Conservation (phyloP, 2,113 vertebrate species). For the Campylorhamphus procurvoides region DNA sequence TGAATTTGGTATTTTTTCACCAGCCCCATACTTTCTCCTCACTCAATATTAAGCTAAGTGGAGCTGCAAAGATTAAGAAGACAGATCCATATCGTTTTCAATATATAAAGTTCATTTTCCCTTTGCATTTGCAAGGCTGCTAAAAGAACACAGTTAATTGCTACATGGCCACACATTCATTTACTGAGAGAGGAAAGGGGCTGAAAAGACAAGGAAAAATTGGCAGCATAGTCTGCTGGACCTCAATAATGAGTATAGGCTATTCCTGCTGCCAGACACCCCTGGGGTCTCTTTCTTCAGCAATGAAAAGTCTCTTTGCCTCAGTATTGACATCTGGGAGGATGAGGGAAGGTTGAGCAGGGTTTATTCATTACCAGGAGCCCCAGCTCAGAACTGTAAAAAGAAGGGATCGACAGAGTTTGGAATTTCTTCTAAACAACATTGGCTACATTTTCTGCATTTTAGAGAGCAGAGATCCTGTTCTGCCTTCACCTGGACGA, state of each 20-base stretch:
- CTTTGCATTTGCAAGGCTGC: conserved; percentile 21
- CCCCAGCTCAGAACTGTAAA: background rate
- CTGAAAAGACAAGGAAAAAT: conserved; percentile 24
- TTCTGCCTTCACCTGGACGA: background rate
- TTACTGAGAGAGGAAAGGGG: background rate
- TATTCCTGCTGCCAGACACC: background rate
- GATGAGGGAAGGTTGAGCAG: background rate
- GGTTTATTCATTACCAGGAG: background rate
- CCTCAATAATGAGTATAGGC: background rate
- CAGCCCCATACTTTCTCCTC: background rate
- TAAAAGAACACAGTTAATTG: conserved; percentile 49
- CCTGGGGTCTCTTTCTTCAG: conserved; percentile 2
- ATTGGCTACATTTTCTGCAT: background rate
- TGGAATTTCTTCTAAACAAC: background rate
- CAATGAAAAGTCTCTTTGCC: background rate
- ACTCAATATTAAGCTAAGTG: background rate
- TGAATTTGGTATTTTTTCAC: background rate
- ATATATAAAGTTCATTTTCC: background rate
- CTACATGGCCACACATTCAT: background rate
- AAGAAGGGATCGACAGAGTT: background rate
- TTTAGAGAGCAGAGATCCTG: background rate
- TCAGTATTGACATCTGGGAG: background rate
- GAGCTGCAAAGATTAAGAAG: conserved; percentile 8
- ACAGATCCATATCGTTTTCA: conserved; percentile 6
- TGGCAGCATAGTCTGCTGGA: background rate